Conservation (phyloP, 2,113 vertebrate genomes). For the Onychostoma macrolepis region DNA sequence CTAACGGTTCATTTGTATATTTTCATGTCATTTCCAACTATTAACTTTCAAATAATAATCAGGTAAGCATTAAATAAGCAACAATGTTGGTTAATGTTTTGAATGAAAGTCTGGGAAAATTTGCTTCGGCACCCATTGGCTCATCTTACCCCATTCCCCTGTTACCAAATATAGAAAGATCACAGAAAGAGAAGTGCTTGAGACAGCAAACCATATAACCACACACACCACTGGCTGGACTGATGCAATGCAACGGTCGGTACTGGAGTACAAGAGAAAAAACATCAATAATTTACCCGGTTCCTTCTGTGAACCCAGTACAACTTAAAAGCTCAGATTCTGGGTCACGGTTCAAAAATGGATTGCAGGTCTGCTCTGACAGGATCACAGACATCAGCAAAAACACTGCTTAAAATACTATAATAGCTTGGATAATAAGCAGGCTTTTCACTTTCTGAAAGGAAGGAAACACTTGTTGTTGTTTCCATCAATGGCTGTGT, state of each 20-base stretch:
- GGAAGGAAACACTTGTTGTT: neutral
- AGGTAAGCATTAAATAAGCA: neutral
- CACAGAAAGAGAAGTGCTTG: neutral
- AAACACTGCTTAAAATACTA: neutral
- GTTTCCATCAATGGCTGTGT: neutral
- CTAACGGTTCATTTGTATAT: neutral
- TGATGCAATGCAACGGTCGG: neutral
- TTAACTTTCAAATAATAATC: neutral
- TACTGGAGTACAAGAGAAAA: neutral
- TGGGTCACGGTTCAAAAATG: neutral
- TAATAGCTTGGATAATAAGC: neutral
- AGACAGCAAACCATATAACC: neutral
- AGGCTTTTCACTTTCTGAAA: neutral
- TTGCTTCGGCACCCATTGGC: neutral
- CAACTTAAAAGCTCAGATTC: neutral
- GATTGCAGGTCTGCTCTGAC: neutral
- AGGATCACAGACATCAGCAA: neutral
- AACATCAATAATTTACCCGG: neutral
- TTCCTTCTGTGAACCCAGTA: neutral
- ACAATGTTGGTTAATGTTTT: neutral
- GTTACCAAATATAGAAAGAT: neutral
- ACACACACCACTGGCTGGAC: neutral
- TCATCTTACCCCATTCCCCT: neutral
- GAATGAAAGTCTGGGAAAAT: neutral
- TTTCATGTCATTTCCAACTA: neutral